A percentile compares a stretch with the other conserved stretches of the same genome.
Conservation (phyloP, 2,888 invertebrate genomes). For the Cheilosia impressa region DNA sequence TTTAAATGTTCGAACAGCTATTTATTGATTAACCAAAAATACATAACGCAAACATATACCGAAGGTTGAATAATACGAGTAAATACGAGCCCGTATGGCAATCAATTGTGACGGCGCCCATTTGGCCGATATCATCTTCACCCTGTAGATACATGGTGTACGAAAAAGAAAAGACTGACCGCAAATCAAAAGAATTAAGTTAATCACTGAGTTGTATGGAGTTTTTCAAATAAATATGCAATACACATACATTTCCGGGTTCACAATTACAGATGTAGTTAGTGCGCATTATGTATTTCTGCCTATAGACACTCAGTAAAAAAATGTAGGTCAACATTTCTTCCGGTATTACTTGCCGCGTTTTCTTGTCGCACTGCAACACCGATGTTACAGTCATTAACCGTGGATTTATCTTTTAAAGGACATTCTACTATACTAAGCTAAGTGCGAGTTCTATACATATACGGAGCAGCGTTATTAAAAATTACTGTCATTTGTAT, state of each 20-base stretch:
- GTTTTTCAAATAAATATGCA: neutral
- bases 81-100: no score
- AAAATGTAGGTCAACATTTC: slow-evolving; percentile 8
- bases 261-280: neutral
- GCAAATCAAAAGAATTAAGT: neutral
- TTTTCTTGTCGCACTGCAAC: slow-evolving; percentile 15
- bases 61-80: neutral
- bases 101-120: no score
- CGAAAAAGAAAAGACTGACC: neutral
- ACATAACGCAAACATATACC: no score
- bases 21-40: no score
- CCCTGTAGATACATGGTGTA: neutral
- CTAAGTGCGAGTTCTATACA: neutral
- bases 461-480: neutral
- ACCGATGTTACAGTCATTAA: neutral
- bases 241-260: slow-evolving; percentile 10
- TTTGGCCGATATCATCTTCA: no score
- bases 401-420: neutral
- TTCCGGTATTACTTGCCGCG: neutral
- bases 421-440: neutral
- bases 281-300: neutral
- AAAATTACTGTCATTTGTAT: neutral
- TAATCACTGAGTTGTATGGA: neutral
- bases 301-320: neutral
- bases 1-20: no score